These are phyloP conservation scores for Limnephilus rhombicus DNA, from an alignment of 2,888 invertebrate genomes.

Conservation along the genomic window DNA sequence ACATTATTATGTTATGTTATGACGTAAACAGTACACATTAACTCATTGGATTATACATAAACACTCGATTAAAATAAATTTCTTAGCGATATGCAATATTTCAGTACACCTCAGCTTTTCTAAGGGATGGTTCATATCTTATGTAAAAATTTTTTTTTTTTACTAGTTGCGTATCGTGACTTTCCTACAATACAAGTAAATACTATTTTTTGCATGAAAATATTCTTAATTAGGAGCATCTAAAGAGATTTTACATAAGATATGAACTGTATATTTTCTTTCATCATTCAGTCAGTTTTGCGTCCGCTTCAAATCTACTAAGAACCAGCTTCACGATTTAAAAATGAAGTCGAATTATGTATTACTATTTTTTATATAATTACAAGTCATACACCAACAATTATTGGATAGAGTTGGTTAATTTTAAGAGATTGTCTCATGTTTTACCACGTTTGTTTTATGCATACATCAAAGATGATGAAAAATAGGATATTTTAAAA, in stretches of 20 bases:
- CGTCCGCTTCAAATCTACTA: neutral
- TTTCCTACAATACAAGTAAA: too few relatives aligned
- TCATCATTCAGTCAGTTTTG: neutral
- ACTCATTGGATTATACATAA: neutral
- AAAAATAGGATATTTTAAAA: too few relatives aligned
- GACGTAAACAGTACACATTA: neutral
- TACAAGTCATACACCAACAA: neutral
- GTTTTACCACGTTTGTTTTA: neutral
- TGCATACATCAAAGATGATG: neutral
- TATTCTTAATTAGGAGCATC: too few relatives aligned
- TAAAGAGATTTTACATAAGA: too few relatives aligned
- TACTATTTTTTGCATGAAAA: too few relatives aligned
- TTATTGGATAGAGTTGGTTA: neutral
- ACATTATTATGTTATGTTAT: neutral
- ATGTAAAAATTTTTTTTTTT: neutral
- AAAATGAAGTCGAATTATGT: too few relatives aligned
- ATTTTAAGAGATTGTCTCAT: neutral
- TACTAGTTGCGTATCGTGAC: too few relatives aligned
- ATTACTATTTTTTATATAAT: too few relatives aligned
- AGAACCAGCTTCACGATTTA: neutral
- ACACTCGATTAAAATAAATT: neutral
- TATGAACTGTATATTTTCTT: neutral
- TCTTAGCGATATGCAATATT: slow-evolving; percentile 28
- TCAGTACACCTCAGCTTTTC: slow-evolving; percentile 24
- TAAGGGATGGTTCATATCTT: slow-evolving; percentile 5